A percentile compares a stretch with the other conserved stretches of the same genome.
phyloP scores from a whole-genome alignment of 2,888 invertebrate genomes.

The Volucella bombylans region DNA sequence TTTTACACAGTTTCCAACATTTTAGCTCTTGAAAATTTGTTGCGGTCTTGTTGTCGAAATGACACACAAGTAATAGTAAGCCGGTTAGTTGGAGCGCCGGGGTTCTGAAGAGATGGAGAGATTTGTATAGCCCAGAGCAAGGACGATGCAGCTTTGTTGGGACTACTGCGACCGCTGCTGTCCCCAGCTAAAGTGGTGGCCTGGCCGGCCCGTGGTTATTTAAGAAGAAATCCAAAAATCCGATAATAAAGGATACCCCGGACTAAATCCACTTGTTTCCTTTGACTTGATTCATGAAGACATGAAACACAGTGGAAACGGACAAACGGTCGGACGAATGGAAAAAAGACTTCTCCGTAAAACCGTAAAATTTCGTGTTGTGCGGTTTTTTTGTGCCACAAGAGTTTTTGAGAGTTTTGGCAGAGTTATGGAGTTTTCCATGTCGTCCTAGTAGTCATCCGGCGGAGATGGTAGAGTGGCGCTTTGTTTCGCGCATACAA shows the following conservation, averaged over 20 bases:
- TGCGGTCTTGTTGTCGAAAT: conserved; percentile 54
- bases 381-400: conserved; percentile 17
- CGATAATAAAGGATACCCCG: conserved; percentile 52
- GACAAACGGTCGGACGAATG: too few species aligned
- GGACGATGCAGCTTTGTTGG: conserved; percentile 2
- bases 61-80: conserved; percentile 54
- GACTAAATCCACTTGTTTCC: conserved; percentile 60
- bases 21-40: conserved; percentile 64
- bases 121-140: conserved; percentile 1
- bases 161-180: conserved; percentile 12
- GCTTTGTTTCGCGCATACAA: conserved; percentile 65
- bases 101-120: too few species aligned
- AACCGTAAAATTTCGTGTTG: conserved; percentile 20
- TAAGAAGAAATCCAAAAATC: conserved; percentile 61
- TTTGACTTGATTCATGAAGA: conserved; percentile 28
- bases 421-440: conserved; percentile 16
- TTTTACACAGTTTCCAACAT: conserved; percentile 16
- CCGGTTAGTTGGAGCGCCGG: background rate
- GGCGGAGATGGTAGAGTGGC: conserved; percentile 20
- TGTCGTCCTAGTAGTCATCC: conserved; percentile 21
- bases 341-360: background rate
- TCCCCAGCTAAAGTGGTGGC: conserved; percentile 48
- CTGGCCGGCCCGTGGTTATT: conserved; percentile 46
- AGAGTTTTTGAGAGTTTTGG: conserved; percentile 13
- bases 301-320: too few species aligned